Percentiles rank a stretch among this genome's conserved stretches.
phyloP scores from a whole-genome alignment of 1,140 invertebrate genomes.

The Drosophila auraria region DNA sequence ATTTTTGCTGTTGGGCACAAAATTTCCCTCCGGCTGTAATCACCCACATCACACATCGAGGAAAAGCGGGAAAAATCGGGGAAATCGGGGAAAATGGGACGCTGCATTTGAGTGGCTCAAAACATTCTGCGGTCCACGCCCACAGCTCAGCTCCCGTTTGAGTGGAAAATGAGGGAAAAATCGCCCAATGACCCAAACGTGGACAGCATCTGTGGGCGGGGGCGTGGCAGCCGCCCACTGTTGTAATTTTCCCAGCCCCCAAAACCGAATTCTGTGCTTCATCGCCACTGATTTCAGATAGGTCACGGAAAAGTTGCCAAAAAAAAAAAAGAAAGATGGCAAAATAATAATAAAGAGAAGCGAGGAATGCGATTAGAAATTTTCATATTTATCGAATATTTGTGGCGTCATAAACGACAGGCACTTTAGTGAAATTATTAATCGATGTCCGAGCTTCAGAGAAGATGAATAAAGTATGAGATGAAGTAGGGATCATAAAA shows the following conservation, averaged over 20 bases:
- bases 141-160: constrained; percentile 2
- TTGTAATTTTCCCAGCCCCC: constrained; percentile 24
- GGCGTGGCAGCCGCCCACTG: constrained; percentile 5
- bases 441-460: not conserved
- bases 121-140: constrained; percentile 47
- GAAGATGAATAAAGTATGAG: not conserved
- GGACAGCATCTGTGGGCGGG: constrained; percentile 27
- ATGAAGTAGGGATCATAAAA: not conserved
- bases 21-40: constrained; percentile 58
- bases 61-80: constrained; percentile 24
- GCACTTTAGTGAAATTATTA: constrained; percentile 4
- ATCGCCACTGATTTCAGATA: constrained; percentile 39
- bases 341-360: constrained; percentile 2
- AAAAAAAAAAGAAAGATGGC: constrained; percentile 1
- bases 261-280: constrained; percentile 17
- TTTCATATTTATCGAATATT: constrained; percentile 39
- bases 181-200: constrained; percentile 41
- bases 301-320: constrained; percentile 31
- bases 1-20: constrained; percentile 82
- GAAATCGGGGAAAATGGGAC: not conserved
- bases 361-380: constrained; percentile 23
- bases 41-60: constrained; percentile 31
- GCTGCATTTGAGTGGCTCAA: constrained; percentile 46
- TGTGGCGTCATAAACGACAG: constrained; percentile 6
- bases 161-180: constrained; percentile 39